phyloP scores from a whole-genome alignment of 2,797 vertebrate genomes.

The Phrynocephalus forsythii region DNA sequence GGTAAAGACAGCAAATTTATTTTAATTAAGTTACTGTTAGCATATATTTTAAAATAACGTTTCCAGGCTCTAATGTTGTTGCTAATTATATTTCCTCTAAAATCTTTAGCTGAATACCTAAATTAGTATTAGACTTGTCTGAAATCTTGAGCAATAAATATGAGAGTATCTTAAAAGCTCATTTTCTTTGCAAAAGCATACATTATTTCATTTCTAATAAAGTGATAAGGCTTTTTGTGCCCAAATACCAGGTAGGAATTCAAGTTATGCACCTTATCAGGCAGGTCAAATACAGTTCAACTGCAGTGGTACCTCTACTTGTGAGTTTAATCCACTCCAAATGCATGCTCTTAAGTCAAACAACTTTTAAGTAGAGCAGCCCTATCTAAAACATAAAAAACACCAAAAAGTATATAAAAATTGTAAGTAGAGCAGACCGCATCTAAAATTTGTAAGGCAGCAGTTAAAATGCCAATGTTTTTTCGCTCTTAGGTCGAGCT shows the following conservation, averaged over 20 bases:
- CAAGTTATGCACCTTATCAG: constrained; percentile 65
- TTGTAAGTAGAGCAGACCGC: too few species aligned
- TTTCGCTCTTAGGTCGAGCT: too few species aligned
- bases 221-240: constrained; percentile 42
- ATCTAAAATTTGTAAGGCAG: too few species aligned
- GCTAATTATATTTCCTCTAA: constrained; percentile 5
- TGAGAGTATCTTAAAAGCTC: constrained; percentile 38
- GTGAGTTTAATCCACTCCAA: too few species aligned
- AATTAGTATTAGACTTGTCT: constrained; percentile 49
- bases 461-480: too few species aligned
- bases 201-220: constrained; percentile 47
- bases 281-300: constrained; percentile 72
- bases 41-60: neutral
- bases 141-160: constrained; percentile 45
- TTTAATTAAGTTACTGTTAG: too few species aligned
- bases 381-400: too few species aligned
- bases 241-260: constrained; percentile 71
- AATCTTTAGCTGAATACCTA: constrained; percentile 24
- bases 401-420: too few species aligned
- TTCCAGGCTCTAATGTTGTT: neutral
- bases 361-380: too few species aligned
- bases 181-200: constrained; percentile 33
- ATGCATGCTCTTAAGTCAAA: too few species aligned
- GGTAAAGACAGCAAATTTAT: too few species aligned
- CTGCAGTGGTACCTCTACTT: constrained; percentile 3